Evolutionary conservation across 2,113 vertebrate species (phyloP).

Genomic region (Lasiurus borealis): DNA sequence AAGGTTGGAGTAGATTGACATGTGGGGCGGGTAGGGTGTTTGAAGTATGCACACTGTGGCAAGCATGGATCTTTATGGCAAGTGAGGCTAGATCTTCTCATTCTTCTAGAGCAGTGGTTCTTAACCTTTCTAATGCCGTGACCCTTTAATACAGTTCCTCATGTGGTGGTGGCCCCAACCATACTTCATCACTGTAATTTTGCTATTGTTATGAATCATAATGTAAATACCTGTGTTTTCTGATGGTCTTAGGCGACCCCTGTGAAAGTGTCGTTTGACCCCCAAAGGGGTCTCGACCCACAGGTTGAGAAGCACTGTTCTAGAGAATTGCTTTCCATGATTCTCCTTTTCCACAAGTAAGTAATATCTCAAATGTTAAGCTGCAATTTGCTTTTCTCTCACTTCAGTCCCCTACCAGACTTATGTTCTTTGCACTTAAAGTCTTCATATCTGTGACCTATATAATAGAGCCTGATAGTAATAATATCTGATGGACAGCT

Average conservation of each 20-base stretch:
- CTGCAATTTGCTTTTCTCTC: background rate
- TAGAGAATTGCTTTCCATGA: background rate
- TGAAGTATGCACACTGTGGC: background rate
- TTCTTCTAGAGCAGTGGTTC: background rate
- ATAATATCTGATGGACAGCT: background rate
- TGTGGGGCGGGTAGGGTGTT: background rate
- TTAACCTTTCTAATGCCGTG: no score
- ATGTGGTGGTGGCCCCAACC: no score
- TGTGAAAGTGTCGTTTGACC: no score
- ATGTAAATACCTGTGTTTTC: no score
- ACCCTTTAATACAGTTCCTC: no score
- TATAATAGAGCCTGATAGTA: background rate
- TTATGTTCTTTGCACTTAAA: background rate
- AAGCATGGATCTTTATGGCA: background rate
- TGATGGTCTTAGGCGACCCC: no score
- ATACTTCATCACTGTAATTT: no score
- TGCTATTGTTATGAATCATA: no score
- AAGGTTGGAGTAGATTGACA: background rate
- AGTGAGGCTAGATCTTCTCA: background rate
- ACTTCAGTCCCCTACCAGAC: background rate
- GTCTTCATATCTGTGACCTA: background rate
- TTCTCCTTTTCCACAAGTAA: slow-evolving; percentile 32
- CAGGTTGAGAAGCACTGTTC: background rate
- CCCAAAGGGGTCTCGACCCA: no score
- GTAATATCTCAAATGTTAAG: background rate